Evolutionary conservation across 2,888 invertebrate genomes (phyloP).

Genomic region (Plagodis dolabraria): DNA sequence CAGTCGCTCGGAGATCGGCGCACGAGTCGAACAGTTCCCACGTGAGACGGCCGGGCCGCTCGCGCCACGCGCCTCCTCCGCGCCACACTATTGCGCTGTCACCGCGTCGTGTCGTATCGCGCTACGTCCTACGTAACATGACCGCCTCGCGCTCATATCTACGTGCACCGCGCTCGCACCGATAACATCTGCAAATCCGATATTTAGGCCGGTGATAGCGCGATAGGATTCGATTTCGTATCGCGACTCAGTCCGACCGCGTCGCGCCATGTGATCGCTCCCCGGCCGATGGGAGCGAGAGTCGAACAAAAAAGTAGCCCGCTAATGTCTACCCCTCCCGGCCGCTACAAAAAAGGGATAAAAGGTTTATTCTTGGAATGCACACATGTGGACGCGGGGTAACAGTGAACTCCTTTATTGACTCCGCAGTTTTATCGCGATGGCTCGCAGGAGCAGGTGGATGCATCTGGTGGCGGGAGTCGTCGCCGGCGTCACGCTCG

Average conservation of each 20-base stretch:
- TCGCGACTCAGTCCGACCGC: constrained; percentile 57
- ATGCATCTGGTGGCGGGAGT: constrained; percentile 83
- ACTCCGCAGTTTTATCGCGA: constrained; percentile 64
- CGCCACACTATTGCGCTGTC: constrained; percentile 51
- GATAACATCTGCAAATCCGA: constrained; percentile 80
- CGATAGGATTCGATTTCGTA: constrained; percentile 70
- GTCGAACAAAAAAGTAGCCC: constrained; percentile 70
- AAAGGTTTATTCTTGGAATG: constrained; percentile 81
- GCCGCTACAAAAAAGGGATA: constrained; percentile 75
- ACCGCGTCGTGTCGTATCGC: constrained; percentile 50
- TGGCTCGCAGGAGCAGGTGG: constrained; percentile 81
- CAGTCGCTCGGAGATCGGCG: constrained; percentile 69
- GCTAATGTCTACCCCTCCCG: constrained; percentile 77
- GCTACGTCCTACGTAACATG: constrained; percentile 54
- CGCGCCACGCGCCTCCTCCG: constrained; percentile 26
- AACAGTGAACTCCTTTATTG: constrained; percentile 67
- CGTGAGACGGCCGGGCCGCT: constrained; percentile 45
- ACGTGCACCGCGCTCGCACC: constrained; percentile 62
- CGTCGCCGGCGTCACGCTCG: constrained; percentile 83
- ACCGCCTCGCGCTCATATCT: constrained; percentile 68
- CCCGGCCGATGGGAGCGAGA: constrained; percentile 66
- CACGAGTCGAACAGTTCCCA: constrained; percentile 60
- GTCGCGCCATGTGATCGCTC: constrained; percentile 74
- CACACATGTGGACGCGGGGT: constrained; percentile 77
- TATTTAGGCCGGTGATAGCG: constrained; percentile 73